Base-by-base conservation (phyloP, 1,140 invertebrate species). In the Helicoverpa zea region DNA sequence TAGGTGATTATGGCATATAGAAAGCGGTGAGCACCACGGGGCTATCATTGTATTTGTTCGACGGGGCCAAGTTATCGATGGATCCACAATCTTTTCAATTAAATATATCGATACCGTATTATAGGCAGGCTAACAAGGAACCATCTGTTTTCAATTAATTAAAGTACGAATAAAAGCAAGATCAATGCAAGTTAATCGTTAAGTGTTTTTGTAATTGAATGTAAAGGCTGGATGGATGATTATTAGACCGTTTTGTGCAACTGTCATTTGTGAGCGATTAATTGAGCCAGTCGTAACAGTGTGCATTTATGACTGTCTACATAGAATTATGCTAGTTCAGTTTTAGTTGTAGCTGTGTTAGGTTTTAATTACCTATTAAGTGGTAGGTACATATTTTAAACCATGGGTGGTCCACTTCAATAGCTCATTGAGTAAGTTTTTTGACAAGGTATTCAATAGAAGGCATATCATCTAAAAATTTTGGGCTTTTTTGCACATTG, bases 61-160 rank as follows among this genome's bases (percentile, higher is more conserved):
- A 83, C 84, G 74, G 56, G 61, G 75, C 76, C 52, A 52, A 82
- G 82, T 88, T 87, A 91, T 90, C 87, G 87, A 91, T 90, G 86
- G 87, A 89, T 89, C 84, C 81, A 78, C 84, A 87, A 90, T 91
- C 88, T 86, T 91, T 92, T 94, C 91, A 94, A 92, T 94, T 94
- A 91, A 88, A 91, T 73, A 68, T 78, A 92, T 93, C 91, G 88
- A 93, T 93, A 80, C 68, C n/a, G 47, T 84, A 83, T 85, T 81
- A 56, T 70, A 88, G 80, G 16, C 83, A 47, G 66, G 85, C 87
- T 94, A 94, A 93, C 91, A 93, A 94, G 91, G 89, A 81, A 89
- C 88, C 91, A 94, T 93, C 91, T 94, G 93, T 93, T 91, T 91
- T 90, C 91, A 86, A 92, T 94, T 92, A 94, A 94, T 94, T 92